A percentile compares a stretch with the other conserved stretches of the same genome.
Conservation (phyloP, 2,888 invertebrate species). For the Caenorhabditis afra region DNA sequence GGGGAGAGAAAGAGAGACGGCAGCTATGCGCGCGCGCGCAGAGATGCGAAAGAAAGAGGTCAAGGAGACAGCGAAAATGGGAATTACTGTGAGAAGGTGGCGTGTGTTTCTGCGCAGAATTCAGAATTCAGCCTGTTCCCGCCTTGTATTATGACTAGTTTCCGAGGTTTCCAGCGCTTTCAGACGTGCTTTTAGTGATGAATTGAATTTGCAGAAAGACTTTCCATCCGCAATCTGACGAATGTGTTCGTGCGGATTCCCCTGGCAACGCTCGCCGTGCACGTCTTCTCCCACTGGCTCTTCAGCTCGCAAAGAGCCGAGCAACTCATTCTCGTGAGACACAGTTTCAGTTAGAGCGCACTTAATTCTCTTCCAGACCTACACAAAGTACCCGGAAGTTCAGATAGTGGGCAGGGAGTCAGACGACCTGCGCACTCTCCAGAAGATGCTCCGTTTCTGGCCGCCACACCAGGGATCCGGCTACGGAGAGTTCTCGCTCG, state of each 20-base stretch:
- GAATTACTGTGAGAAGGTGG: not conserved
- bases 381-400: slow-evolving; percentile 17
- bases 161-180: slow-evolving; percentile 9
- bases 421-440: slow-evolving; percentile 34
- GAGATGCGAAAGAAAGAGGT: slow-evolving; percentile 11
- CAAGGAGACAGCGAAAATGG: slow-evolving; percentile 24
- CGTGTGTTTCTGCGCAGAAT: not conserved
- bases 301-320: slow-evolving; percentile 2
- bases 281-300: slow-evolving; percentile 42
- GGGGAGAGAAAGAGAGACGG: no score
- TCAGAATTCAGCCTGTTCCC: not conserved
- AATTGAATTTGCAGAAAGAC: slow-evolving; percentile 2
- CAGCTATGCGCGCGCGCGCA: not conserved
- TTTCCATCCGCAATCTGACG: slow-evolving; percentile 9
- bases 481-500: slow-evolving; percentile 40
- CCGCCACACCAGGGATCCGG: slow-evolving; percentile 48
- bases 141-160: slow-evolving; percentile 9
- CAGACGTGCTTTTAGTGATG: not conserved
- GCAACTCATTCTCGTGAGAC: slow-evolving; percentile 20
- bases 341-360: not conserved
- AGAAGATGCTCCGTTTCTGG: slow-evolving; percentile 50
- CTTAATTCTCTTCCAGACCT: slow-evolving; percentile 19
- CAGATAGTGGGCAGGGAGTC: slow-evolving; percentile 6
- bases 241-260: slow-evolving; percentile 40
- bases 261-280: slow-evolving; percentile 37